Conservation (phyloP, 2,888 invertebrate species). For the Mamestra brassicae region DNA sequence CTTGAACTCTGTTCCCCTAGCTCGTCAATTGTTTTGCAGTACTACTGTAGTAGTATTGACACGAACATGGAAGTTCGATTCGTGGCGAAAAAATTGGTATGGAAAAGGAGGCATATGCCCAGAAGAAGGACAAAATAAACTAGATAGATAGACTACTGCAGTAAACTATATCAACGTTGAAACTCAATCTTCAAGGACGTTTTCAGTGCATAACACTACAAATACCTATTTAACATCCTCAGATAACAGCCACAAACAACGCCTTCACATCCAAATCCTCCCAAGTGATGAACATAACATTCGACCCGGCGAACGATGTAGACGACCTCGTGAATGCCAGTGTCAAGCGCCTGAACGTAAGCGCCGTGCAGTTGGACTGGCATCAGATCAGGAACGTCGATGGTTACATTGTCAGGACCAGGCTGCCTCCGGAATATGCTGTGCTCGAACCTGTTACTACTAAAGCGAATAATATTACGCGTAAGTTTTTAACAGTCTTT, state of each 20-base stretch:
- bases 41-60: no score
- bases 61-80: no score
- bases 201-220: background rate
- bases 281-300: slow-evolving; percentile 89
- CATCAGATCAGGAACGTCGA: slow-evolving; percentile 90
- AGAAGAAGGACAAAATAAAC: no score
- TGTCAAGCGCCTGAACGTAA: slow-evolving; percentile 86
- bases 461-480: slow-evolving; percentile 85
- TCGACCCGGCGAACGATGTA: slow-evolving; percentile 92
- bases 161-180: background rate
- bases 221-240: slow-evolving; percentile 20
- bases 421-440: slow-evolving; percentile 90
- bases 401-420: slow-evolving; percentile 90
- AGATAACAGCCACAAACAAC: slow-evolving; percentile 93
- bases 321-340: slow-evolving; percentile 91
- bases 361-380: slow-evolving; percentile 92
- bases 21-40: no score
- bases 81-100: no score
- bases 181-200: background rate
- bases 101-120: no score
- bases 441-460: slow-evolving; percentile 83
- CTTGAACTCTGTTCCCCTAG: no score
- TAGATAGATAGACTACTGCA: no score
- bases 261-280: slow-evolving; percentile 92
- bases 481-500: slow-evolving; percentile 69